A percentile compares a stretch with the other conserved stretches of the same genome.
Conservation (phyloP, 1,140 invertebrate genomes). For the Amyelois transitella region DNA sequence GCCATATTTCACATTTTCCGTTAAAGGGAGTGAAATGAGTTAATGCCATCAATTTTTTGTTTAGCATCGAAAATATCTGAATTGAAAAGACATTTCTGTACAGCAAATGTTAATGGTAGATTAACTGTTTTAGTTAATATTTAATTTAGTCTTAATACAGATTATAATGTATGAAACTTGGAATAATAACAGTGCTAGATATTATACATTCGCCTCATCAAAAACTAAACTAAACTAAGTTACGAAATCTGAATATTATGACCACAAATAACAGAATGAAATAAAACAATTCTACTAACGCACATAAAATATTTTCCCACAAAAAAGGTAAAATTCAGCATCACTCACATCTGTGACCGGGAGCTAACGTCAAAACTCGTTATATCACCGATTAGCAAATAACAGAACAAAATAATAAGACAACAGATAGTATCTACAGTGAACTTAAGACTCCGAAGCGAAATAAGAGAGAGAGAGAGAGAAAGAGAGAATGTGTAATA, state of each 20-base stretch:
- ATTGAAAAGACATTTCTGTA: not conserved
- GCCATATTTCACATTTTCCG: constrained; percentile 29
- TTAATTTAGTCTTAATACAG: too few species aligned
- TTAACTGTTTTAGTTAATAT: too few species aligned
- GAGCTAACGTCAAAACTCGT: not conserved
- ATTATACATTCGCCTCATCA: too few species aligned
- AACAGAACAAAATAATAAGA: not conserved
- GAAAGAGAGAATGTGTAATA: too few species aligned
- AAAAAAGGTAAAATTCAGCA: not conserved
- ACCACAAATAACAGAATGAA: not conserved
- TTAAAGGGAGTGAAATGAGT: constrained; percentile 9
- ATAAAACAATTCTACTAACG: not conserved
- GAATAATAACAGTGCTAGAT: too few species aligned
- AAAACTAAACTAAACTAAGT: not conserved
- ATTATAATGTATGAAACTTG: too few species aligned
- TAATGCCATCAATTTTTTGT: not conserved
- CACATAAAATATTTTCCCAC: not conserved
- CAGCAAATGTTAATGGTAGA: too few species aligned
- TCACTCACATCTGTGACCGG: not conserved
- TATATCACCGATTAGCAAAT: not conserved
- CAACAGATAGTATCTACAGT: too few species aligned
- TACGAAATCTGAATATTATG: not conserved
- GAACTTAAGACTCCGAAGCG: too few species aligned
- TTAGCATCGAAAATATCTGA: not conserved
- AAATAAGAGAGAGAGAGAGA: too few species aligned